Conservation (phyloP, 2,888 invertebrate genomes). For the Calameuta pallipes region DNA sequence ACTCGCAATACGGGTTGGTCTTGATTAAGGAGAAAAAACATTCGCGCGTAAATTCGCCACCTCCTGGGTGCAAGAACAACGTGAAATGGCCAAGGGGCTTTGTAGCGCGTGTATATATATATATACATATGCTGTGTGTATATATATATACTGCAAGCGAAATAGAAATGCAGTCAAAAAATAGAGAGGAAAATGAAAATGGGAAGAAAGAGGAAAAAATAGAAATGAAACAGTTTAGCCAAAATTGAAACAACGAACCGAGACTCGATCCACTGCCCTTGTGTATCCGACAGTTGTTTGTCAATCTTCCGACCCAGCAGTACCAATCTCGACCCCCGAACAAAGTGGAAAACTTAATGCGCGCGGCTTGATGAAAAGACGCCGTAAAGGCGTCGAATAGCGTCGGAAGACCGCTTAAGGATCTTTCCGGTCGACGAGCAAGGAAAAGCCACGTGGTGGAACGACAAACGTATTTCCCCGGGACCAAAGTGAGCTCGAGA, state of each 20-base stretch:
- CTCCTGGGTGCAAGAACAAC: not conserved
- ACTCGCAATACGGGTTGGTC: constrained; percentile 9
- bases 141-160: not conserved
- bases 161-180: not conserved
- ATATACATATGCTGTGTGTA: too few species aligned
- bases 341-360: not conserved
- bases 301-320: not conserved
- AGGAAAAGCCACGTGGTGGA: too few species aligned
- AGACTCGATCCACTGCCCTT: not conserved
- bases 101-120: too few species aligned
- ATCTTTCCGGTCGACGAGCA: too few species aligned
- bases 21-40: constrained; percentile 44
- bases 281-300: not conserved
- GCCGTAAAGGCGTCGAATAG: too few species aligned
- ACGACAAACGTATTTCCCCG: too few species aligned
- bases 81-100: too few species aligned
- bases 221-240: not conserved
- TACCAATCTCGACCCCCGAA: not conserved
- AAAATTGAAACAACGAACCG: constrained; percentile 16
- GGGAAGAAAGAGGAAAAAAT: not conserved
- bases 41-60: constrained; percentile 14
- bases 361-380: not conserved
- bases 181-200: constrained; percentile 12
- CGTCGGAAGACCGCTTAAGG: too few species aligned
- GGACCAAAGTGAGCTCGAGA: too few species aligned